These are phyloP conservation scores for Agrypnus murinus DNA, from an alignment of 2,888 invertebrate genomes.

Conservation along the genomic window DNA sequence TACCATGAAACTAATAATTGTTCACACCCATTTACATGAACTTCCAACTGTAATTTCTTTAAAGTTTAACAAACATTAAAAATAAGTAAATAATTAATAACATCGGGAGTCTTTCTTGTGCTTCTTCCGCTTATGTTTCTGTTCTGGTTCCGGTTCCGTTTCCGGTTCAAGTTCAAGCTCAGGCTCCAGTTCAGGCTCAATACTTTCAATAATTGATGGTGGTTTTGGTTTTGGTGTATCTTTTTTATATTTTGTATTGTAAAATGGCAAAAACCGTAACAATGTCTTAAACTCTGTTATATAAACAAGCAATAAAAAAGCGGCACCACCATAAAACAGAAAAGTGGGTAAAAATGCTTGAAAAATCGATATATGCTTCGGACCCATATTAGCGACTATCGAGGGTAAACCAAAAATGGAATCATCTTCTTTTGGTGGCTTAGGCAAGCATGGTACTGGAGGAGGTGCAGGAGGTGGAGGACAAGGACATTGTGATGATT, in stretches of 20 bases:
- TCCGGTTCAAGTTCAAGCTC: too few species aligned
- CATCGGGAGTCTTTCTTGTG: too few species aligned
- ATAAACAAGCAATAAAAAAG: constrained; percentile 49
- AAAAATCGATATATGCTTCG: constrained; percentile 50
- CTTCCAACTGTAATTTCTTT: too few species aligned
- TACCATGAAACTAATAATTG: too few species aligned
- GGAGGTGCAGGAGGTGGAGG: not conserved
- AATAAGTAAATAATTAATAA: too few species aligned
- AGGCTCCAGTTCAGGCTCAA: too few species aligned
- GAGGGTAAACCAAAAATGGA: not conserved
- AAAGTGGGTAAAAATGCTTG: constrained; percentile 52
- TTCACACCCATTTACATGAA: too few species aligned
- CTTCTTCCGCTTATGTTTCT: too few species aligned
- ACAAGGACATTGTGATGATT: not conserved
- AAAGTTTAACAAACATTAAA: too few species aligned
- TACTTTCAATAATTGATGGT: too few species aligned
- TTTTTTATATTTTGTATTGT: constrained; percentile 56
- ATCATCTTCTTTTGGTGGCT: too few species aligned
- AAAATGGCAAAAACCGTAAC: constrained; percentile 58
- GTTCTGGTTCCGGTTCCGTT: too few species aligned
- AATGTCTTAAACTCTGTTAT: constrained; percentile 58
- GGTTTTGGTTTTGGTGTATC: not conserved
- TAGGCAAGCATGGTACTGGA: not conserved
- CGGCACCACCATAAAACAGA: constrained; percentile 49
- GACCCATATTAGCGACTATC: constrained; percentile 37